Percentiles rank a stretch among this genome's conserved stretches.
These are phyloP conservation scores for Microvelia longipes DNA, from an alignment of 1,140 invertebrate species.

Conservation along the genomic window DNA sequence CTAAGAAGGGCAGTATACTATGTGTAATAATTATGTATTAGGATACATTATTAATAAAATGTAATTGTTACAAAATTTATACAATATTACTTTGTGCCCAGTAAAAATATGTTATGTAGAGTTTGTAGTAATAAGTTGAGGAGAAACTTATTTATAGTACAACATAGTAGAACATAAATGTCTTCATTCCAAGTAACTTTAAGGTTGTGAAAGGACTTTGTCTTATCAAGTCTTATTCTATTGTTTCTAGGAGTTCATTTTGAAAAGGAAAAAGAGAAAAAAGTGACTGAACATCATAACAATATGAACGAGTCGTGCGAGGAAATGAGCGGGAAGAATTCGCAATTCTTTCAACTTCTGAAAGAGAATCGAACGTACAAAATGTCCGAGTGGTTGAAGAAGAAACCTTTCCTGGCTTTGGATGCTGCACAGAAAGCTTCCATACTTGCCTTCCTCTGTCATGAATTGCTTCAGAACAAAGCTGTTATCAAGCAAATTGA, in stretches of 20 bases:
- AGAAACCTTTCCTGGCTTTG: slow-evolving; percentile 69
- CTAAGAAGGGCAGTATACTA: no score
- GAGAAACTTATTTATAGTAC: no score
- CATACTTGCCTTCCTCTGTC: slow-evolving; percentile 78
- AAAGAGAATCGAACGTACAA: slow-evolving; percentile 59
- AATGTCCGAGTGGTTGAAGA: slow-evolving; percentile 53
- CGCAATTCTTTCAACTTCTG: slow-evolving; percentile 55
- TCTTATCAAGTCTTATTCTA: no score
- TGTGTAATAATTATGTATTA: no score
- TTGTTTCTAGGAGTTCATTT: slow-evolving; percentile 42
- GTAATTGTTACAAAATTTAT: no score
- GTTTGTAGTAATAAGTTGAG: no score
- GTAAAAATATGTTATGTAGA: no score
- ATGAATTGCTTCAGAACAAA: slow-evolving; percentile 85
- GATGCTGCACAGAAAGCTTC: slow-evolving; percentile 73
- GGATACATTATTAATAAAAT: no score
- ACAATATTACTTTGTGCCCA: no score
- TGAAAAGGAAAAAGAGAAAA: slow-evolving; percentile 56
- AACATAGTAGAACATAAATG: no score
- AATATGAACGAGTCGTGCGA: slow-evolving; percentile 43
- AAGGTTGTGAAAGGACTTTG: no score
- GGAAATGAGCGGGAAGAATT: slow-evolving; percentile 50
- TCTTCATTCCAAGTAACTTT: no score
- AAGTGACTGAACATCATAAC: slow-evolving; percentile 62
- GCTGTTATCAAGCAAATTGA: slow-evolving; percentile 68